Percentiles rank a stretch among this genome's conserved stretches.
Evolutionary conservation across 2,797 vertebrate species (phyloP).

Genomic region (Astyanax mexicanus): DNA sequence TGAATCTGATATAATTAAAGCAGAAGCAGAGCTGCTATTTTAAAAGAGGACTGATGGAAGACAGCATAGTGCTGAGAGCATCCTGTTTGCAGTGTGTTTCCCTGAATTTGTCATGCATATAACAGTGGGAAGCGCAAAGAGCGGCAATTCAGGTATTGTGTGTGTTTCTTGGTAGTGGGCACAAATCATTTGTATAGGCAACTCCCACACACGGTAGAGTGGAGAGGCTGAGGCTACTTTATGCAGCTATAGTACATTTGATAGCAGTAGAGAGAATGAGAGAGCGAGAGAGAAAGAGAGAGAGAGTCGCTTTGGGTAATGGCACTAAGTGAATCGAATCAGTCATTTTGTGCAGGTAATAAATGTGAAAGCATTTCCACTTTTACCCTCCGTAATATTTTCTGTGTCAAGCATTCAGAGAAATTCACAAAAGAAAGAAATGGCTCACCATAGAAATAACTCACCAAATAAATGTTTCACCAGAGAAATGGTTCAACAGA

Average conservation of each 20-base stretch:
- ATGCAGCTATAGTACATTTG: neutral
- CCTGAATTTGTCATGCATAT: conserved; percentile 2
- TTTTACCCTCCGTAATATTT: neutral
- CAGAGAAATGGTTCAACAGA: too few species aligned
- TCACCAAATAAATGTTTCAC: too few species aligned
- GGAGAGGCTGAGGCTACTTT: neutral
- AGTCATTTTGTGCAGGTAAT: conserved; percentile 3
- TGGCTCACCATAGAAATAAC: too few species aligned
- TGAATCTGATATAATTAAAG: neutral
- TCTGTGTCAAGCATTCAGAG: neutral
- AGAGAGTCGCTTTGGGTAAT: neutral
- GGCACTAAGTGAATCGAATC: neutral
- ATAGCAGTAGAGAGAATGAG: too few species aligned
- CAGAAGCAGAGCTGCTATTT: neutral
- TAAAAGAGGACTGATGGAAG: neutral
- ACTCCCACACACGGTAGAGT: neutral
- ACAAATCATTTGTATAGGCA: neutral
- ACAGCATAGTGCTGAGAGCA: neutral
- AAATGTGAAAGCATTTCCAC: neutral
- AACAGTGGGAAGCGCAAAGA: neutral
- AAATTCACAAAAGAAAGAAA: too few species aligned
- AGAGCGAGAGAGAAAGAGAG: neutral
- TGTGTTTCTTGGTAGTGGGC: neutral
- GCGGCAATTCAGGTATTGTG: neutral
- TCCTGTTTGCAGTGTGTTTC: conserved; percentile 3